Base-by-base conservation (phyloP, 2,888 invertebrate species). In the Drosophila neonasuta region DNA sequence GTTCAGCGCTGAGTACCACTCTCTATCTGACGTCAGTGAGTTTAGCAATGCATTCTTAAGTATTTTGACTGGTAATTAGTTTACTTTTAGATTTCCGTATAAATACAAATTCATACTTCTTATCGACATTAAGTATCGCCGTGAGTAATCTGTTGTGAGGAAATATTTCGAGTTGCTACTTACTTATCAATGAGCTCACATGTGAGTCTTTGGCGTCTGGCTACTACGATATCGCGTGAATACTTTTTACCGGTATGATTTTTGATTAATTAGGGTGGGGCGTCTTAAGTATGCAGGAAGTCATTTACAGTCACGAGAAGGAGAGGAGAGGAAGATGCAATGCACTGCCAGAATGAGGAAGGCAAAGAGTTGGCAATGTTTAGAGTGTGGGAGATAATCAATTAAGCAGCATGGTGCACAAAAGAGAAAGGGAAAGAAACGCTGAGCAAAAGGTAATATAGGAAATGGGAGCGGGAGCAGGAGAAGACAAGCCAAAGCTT, bases 211-310 rank as follows among this genome's bases (percentile, higher is more conserved):
- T 24, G 30, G 11, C 36, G 36, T 11, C 36, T 36, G 39, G 8
- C 8, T 13, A 41, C n/a, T 46, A 41, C 24, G 24, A 24, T 59
- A 80, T 80, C 82, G 85, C 79, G 85, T 81, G 82, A 70, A 78
- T 62, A 59, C 55, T 36, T 74, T 68, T 61, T 63, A 74, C 60
- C 55, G 67, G 57, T 42, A 67, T 65, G 51, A 54, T 56, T 58
- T 51, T 41, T 74, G 73, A 85, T 80, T 85, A 80, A 80, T 85
- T 85, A 46, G 59, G 75, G 60, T 58, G 75, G 62, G 64, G 45
- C 46, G 50, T 17, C 42, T 58, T 64, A 75, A 76, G 64, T 71
- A 79, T 71, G 55, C 80, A 85, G 80, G 80, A 80, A 80, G 80
- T 85, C 42, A 68, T 71, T 84, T 61, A 60, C 36, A 62, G 54